phyloP scores from a whole-genome alignment of 2,888 invertebrate genomes.

The Ditula angustiorana region DNA sequence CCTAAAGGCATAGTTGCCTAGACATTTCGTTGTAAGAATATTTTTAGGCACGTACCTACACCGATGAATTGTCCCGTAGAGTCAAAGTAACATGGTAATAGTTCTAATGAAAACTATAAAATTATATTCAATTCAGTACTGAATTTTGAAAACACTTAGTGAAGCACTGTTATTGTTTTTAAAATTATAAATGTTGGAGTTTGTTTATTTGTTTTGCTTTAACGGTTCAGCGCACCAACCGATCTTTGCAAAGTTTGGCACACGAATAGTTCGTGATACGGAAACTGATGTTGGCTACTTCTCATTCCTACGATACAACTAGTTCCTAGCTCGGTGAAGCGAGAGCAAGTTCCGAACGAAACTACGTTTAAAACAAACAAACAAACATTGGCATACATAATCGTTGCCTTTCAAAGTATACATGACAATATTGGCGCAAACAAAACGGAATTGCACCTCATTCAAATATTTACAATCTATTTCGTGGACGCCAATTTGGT shows the following conservation, averaged over 20 bases:
- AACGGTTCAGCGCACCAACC: not conserved
- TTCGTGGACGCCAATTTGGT: constrained; percentile 65
- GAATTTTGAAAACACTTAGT: no score
- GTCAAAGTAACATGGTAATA: no score
- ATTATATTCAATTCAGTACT: no score
- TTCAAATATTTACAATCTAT: constrained; percentile 38
- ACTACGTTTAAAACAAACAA: not conserved
- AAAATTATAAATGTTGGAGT: not conserved
- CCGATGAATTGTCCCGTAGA: no score
- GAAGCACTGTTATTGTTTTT: no score
- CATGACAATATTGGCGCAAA: not conserved
- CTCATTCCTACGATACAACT: not conserved
- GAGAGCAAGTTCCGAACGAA: not conserved
- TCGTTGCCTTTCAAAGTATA: not conserved
- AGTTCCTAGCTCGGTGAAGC: not conserved
- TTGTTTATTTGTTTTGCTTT: not conserved
- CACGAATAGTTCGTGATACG: not conserved
- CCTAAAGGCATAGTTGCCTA: no score
- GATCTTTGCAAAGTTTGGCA: not conserved
- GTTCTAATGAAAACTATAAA: no score
- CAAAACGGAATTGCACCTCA: constrained; percentile 23
- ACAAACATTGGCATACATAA: not conserved
- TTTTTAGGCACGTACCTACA: no score
- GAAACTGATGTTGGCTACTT: not conserved
- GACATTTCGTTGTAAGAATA: no score